Evolutionary conservation across 1,140 invertebrate genomes (phyloP), one percentile per base, ranked within the genome.

Genomic region (Bombus difficillimus): DNA sequence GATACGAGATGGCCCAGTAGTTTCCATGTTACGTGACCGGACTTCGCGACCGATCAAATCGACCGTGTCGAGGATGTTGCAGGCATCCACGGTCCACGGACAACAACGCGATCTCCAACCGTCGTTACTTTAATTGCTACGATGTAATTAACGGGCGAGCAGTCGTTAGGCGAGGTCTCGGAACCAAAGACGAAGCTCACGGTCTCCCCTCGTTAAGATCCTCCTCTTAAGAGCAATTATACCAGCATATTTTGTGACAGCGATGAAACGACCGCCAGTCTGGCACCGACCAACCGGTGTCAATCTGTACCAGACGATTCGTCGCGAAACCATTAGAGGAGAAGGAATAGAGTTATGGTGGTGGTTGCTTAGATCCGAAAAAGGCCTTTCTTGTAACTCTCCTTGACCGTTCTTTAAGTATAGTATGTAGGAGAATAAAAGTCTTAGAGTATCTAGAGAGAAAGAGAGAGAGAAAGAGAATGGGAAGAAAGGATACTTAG

Each of bases 121-220:
- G 39, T 84, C 66, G 83, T 85, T 47, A n/a, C 47, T 53, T 85
- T 85, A 85, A 85, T 85, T 85, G 76, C 68, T n/a, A 72, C 66
- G 5, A 41, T 34, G 32, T 85, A 80, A 85, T 85, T 85, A 85
- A 73, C 76, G 68, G 28, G 2, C 25, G 28, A 71, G 64, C 32
- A 34, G 64, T 84, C 37, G 66, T 71, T 79, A 79, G 73, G 2
- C 41, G 34, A 78, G 28, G 12, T 18, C 59, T 12, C 74, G 9
- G 41, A 73, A 28, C 43, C 66, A 25, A 57, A 80, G 83, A 72
- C 76, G 53, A 28, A 39, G 75, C 62, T 5, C 34, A 0, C 37
- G 47, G 66, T 12, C 22, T 13, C 28, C n/a, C 6, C 39, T 79
- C 39, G 66, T 85, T 80, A 80, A 80, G 68, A 73, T 62, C 32